Evolutionary conservation across 1,140 invertebrate genomes (phyloP).

Genomic region (Bombus impatiens): DNA sequence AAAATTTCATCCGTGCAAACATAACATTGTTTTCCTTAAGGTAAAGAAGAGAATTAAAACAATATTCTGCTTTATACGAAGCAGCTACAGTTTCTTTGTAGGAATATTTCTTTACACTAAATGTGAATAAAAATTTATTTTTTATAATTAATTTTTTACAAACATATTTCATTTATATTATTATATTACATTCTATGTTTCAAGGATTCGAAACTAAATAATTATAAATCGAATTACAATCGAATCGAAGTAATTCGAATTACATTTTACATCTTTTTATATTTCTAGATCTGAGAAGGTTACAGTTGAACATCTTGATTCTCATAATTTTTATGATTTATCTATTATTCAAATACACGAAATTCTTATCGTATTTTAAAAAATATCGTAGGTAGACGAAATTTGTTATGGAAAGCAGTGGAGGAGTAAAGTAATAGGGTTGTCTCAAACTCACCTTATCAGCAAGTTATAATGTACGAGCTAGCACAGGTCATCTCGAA

Average conservation of each 20-base stretch:
- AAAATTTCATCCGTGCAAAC: neutral
- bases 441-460: constrained; percentile 7
- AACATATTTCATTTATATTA: neutral
- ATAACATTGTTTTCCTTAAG: neutral
- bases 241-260: no score
- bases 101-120: neutral
- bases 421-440: neutral
- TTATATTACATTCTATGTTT: no score
- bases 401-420: neutral
- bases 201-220: no score
- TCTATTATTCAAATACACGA: neutral
- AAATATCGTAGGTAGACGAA: neutral
- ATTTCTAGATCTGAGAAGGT: neutral
- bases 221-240: no score
- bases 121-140: neutral
- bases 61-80: neutral
- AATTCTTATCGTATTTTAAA: constrained; percentile 2
- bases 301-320: neutral
- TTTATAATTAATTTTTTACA: neutral
- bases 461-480: neutral
- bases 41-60: neutral
- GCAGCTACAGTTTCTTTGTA: neutral
- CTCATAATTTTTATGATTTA: neutral
- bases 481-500: neutral
- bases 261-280: neutral